phyloP scores from a whole-genome alignment of 2,888 invertebrate genomes.

The Syritta pipiens region DNA sequence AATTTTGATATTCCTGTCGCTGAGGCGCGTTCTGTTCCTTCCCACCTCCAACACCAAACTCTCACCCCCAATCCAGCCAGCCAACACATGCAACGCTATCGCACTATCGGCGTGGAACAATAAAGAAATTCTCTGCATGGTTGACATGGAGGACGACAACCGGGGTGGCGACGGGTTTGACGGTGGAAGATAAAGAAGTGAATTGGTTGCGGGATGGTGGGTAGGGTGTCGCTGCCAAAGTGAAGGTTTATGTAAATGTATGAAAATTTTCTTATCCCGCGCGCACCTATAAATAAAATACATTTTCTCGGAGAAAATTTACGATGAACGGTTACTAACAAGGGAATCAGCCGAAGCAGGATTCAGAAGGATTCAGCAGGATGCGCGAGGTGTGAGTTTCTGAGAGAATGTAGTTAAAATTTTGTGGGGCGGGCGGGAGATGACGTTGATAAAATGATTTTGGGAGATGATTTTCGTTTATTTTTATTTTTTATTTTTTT shows the following conservation, averaged over 20 bases:
- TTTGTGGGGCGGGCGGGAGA: too few species aligned
- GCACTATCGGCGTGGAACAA: conserved; percentile 19
- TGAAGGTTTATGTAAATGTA: conserved; percentile 40
- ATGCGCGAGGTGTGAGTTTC: too few species aligned
- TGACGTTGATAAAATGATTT: too few species aligned
- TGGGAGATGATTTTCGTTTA: too few species aligned
- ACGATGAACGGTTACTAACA: conserved; percentile 47
- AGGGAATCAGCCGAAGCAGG: too few species aligned
- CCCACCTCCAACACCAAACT: too few species aligned
- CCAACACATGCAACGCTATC: neutral
- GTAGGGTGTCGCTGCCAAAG: conserved; percentile 22
- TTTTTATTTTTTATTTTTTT: too few species aligned
- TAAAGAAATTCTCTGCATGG: conserved; percentile 34
- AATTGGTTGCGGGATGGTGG: neutral
- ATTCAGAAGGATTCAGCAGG: too few species aligned
- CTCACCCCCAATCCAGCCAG: neutral
- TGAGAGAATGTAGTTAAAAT: too few species aligned
- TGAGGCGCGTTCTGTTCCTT: conserved; percentile 8
- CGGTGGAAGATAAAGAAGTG: neutral
- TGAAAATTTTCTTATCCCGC: conserved; percentile 34
- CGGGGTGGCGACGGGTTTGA: neutral
- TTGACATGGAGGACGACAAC: neutral
- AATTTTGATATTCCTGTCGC: conserved; percentile 48
- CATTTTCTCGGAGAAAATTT: conserved; percentile 29
- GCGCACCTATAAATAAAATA: conserved; percentile 54